Percentiles rank a stretch among this genome's conserved stretches.
Evolutionary conservation across 2,113 vertebrate genomes (phyloP).

Genomic region (Pongo pygmaeus): DNA sequence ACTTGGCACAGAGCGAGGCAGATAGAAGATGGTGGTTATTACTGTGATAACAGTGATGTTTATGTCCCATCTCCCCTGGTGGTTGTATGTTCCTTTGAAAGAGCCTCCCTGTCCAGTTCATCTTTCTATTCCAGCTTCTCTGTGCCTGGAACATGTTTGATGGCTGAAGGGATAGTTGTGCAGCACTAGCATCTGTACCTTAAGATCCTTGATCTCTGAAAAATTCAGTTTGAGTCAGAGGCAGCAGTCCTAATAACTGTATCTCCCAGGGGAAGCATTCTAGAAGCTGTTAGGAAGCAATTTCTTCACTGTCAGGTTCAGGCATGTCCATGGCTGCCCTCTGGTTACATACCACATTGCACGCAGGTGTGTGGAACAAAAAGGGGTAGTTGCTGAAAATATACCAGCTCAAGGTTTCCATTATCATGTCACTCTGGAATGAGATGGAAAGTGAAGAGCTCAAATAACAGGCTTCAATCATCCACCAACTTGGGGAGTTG

Average conservation of each 20-base stretch:
- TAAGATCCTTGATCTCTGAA: background rate
- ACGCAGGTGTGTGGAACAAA: background rate
- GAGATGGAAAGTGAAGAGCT: background rate
- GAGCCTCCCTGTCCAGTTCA: background rate
- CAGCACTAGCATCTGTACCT: background rate
- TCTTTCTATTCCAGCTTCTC: background rate
- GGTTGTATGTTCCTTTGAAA: background rate
- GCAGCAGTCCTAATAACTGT: too few relatives aligned
- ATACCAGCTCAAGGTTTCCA: background rate
- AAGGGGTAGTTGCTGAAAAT: background rate
- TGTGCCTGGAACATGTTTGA: background rate
- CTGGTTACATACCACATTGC: background rate
- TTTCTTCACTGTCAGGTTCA: background rate
- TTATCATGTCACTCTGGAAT: background rate
- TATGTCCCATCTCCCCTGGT: background rate
- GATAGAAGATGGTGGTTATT: background rate
- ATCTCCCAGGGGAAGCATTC: background rate
- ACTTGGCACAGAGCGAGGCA: background rate
- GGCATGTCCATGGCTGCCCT: background rate
- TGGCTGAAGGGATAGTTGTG: background rate
- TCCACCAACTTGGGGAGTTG: background rate
- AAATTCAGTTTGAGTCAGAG: background rate
- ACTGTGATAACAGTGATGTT: background rate
- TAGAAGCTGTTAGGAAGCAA: background rate
- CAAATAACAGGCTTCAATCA: background rate